These are phyloP conservation scores for Apocheima hispidaria DNA, from an alignment of 2,888 invertebrate genomes.

Conservation along the genomic window DNA sequence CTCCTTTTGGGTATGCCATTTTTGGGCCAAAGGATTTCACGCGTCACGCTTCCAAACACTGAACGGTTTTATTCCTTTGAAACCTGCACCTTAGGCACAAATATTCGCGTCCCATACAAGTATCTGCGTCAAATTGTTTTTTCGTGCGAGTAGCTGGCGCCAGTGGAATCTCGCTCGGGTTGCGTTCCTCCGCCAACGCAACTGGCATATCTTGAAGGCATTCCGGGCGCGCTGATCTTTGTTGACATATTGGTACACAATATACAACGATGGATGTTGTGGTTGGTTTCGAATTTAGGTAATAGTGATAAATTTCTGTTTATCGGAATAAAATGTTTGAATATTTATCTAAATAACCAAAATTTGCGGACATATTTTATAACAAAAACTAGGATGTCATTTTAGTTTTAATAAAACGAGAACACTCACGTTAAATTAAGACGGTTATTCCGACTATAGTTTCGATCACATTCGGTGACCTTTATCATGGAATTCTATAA, in stretches of 20 bases:
- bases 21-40: background rate
- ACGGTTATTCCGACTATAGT: too few relatives aligned
- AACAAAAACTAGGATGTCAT: too few relatives aligned
- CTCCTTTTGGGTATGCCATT: background rate
- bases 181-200: constrained; percentile 8
- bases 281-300: background rate
- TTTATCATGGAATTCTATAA: too few relatives aligned
- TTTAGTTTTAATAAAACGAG: too few relatives aligned
- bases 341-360: too few relatives aligned
- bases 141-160: constrained; percentile 4
- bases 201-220: constrained; percentile 11
- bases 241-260: constrained; percentile 22
- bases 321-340: background rate
- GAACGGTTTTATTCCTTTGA: constrained; percentile 6
- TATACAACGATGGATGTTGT: constrained; percentile 5
- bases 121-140: constrained; percentile 13
- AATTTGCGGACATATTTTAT: too few relatives aligned
- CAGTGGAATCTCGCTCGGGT: constrained; percentile 5
- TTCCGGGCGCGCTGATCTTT: constrained; percentile 10
- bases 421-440: too few relatives aligned
- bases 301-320: background rate
- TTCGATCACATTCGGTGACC: too few relatives aligned
- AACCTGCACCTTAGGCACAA: constrained; percentile 8
- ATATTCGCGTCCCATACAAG: constrained; percentile 16
- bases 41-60: background rate